Base-by-base conservation (phyloP, 1,140 invertebrate species). In the Bactericera cockerelli region DNA sequence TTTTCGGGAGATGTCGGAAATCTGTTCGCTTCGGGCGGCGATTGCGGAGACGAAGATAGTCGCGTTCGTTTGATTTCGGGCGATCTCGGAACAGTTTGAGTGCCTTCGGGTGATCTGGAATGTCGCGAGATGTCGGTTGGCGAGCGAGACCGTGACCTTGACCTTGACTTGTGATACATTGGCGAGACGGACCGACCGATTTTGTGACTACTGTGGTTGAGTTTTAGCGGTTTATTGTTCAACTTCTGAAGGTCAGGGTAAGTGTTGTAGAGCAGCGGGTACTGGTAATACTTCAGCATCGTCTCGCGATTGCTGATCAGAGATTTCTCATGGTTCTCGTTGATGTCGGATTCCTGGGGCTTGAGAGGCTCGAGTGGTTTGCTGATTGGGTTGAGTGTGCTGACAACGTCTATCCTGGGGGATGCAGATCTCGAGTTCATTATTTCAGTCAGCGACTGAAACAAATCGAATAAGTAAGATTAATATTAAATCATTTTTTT, bases 371-470 rank as follows among this genome's bases (percentile, higher is more conserved):
- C 42, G n/a, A 49, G 6, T 4, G 28, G 4, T 31, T 31, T 31
- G 13, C 28, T 31, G 28, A 31, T 4, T 6, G 28, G 28, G 28
- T 31, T 13, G 4, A 13, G 4, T 6, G 28, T 4, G 19, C 3
- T 49, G n/a, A 22, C 22, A 8, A 49, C 42, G 22, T 49, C 42
- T 19, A 49, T 49, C 4, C 42, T 49, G n/a, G 42, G 42, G 19
- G 42, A 49, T 49, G 42, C n/a, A 19, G 42, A 49, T n/a, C 42
- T 4, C n/a, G 42, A 49, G 22, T 16, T 49, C 42, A 49, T 49
- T 49, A 16, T 49, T 49, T 31, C 28, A 13, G 4, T 13, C 28
- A 31, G 13, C 28, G 13, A 4, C 28, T 31, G 28, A 31, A 31
- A 31, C 28, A 31, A 31, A n/a, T n/a, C n/a, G n/a, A n/a, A n/a